Conservation (phyloP, 2,797 vertebrate genomes). For the Phrynocephalus forsythii region DNA sequence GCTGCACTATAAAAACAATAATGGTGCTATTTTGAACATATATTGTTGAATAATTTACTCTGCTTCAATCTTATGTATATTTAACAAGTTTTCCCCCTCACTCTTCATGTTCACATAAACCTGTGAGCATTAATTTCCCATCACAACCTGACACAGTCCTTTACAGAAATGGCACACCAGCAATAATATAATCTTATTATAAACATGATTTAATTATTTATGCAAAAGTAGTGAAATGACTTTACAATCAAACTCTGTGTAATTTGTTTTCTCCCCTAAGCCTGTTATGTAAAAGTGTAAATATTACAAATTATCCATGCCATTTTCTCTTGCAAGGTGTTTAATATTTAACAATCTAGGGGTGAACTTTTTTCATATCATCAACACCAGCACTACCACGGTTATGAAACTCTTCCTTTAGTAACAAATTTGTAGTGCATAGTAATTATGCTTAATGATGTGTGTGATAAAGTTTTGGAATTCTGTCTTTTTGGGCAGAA, state of each 20-base stretch:
- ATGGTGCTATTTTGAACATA: not conserved
- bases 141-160: constrained; percentile 41
- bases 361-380: fast-evolving
- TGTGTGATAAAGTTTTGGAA: not conserved
- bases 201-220: constrained; percentile 68
- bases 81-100: not conserved
- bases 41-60: constrained; percentile 31
- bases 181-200: constrained; percentile 51
- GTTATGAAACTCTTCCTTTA: not conserved
- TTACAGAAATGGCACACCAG: constrained; percentile 39
- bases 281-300: constrained; percentile 64
- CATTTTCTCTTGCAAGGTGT: constrained; percentile 38
- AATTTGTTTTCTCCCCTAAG: constrained; percentile 63
- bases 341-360: constrained; percentile 60
- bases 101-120: constrained; percentile 22
- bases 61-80: constrained; percentile 25
- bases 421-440: not conserved
- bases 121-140: constrained; percentile 37
- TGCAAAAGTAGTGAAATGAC: constrained; percentile 45
- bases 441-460: constrained; percentile 1
- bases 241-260: constrained; percentile 52
- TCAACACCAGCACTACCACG: constrained; percentile 10
- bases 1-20: constrained; percentile 1
- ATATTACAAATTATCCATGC: constrained; percentile 51
- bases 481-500: not conserved